These are phyloP conservation scores for Calameuta idolon DNA, from an alignment of 2,888 invertebrate genomes.

Conservation along the genomic window DNA sequence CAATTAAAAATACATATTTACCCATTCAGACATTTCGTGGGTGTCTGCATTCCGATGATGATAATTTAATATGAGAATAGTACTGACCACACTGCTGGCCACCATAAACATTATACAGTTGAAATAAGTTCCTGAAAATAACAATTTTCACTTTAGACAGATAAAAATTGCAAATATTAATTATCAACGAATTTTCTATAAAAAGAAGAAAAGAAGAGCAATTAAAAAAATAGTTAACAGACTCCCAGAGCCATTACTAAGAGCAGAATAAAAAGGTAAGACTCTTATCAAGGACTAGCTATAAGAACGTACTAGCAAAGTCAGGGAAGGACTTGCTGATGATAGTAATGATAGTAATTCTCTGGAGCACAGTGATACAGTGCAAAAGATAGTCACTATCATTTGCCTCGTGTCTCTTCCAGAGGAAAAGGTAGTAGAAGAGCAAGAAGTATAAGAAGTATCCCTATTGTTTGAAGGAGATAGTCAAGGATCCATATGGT, in stretches of 20 bases:
- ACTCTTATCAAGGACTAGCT: not conserved
- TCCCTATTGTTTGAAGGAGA: not conserved
- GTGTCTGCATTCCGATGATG: constrained; percentile 97
- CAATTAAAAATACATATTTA: constrained; percentile 68
- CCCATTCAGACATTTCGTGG: constrained; percentile 97
- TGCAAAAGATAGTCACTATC: not conserved
- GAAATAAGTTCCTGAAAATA: constrained; percentile 89
- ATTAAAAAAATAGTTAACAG: not conserved
- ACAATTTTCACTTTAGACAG: constrained; percentile 5
- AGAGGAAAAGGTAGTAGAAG: not conserved
- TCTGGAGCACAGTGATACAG: not conserved
- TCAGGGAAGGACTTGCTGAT: too few relatives aligned
- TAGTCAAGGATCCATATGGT: not conserved
- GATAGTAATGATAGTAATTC: not conserved
- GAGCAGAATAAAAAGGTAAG: not conserved
- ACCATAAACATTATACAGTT: constrained; percentile 99
- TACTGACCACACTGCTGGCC: constrained; percentile 97
- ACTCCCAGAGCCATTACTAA: not conserved
- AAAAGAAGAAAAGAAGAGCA: not conserved
- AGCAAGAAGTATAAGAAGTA: not conserved
- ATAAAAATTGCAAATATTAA: not conserved
- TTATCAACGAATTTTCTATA: too few relatives aligned
- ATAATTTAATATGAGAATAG: constrained; percentile 97
- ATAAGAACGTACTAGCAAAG: too few relatives aligned
- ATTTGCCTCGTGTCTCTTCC: not conserved